Conservation (phyloP, 2,888 invertebrate species). For the Diadegma fenestrale region DNA sequence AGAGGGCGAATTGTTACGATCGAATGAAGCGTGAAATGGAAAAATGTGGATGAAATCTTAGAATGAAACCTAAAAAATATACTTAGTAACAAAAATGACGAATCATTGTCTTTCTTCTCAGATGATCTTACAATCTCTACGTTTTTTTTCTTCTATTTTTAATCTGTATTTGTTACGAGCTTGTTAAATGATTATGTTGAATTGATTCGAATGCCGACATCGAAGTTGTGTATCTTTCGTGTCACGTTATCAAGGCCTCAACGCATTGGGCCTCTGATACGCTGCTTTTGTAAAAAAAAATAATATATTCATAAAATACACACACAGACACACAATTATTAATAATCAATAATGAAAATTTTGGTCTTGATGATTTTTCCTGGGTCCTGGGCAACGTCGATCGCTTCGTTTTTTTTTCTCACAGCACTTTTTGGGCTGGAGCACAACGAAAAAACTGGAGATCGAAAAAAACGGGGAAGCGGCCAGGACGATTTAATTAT, state of each 20-base stretch:
- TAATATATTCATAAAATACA: slow-evolving; percentile 35
- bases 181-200: slow-evolving; percentile 67
- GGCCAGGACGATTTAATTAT: not conserved
- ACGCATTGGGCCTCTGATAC: slow-evolving; percentile 16
- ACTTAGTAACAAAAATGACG: slow-evolving; percentile 9
- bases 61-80: not conserved
- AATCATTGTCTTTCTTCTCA: slow-evolving; percentile 31
- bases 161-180: slow-evolving; percentile 66
- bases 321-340: slow-evolving; percentile 25
- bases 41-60: slow-evolving; percentile 18
- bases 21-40: slow-evolving; percentile 34
- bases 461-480: not conserved
- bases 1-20: slow-evolving; percentile 40
- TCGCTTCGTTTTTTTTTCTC: not conserved
- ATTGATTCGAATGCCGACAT: slow-evolving; percentile 53
- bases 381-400: not conserved
- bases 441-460: not conserved
- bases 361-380: slow-evolving; percentile 35
- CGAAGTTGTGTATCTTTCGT: slow-evolving; percentile 49
- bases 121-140: slow-evolving; percentile 45
- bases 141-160: slow-evolving; percentile 41
- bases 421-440: not conserved
- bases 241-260: slow-evolving; percentile 12
- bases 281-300: slow-evolving; percentile 56
- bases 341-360: slow-evolving; percentile 56